Evolutionary conservation across 2,888 invertebrate species (phyloP).

Genomic region (Ophraella communa): DNA sequence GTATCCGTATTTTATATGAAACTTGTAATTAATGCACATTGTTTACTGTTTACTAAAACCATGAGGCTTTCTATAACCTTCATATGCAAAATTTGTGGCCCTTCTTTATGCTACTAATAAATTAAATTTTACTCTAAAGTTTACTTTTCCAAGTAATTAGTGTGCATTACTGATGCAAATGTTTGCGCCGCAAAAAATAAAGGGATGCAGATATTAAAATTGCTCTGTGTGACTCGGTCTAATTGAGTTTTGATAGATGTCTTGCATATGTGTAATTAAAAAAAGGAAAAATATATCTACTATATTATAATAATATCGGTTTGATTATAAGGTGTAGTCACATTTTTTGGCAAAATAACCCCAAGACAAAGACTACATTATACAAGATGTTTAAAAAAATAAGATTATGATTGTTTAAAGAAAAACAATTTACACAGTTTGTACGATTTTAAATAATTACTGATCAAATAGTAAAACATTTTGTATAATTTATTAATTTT

Average conservation of each 20-base stretch:
- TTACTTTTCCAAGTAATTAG: not conserved
- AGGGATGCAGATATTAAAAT: not conserved
- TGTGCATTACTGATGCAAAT: not conserved
- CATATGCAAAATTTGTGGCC: slow-evolving; percentile 9
- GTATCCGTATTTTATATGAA: slow-evolving; percentile 10
- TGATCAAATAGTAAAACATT: too few species aligned
- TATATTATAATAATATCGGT: too few species aligned
- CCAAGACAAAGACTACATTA: too few species aligned
- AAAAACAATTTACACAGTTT: too few species aligned
- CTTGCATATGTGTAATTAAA: not conserved
- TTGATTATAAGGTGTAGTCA: too few species aligned
- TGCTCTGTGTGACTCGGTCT: not conserved
- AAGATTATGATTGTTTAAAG: too few species aligned
- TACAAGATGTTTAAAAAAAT: too few species aligned
- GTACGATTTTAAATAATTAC: too few species aligned
- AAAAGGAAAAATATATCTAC: too few species aligned
- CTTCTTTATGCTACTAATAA: not conserved
- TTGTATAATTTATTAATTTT: too few species aligned
- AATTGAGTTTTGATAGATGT: not conserved
- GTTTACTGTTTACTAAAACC: slow-evolving; percentile 13
- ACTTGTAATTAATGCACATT: slow-evolving; percentile 22
- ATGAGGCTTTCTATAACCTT: slow-evolving; percentile 7
- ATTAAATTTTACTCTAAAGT: not conserved
- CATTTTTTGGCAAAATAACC: too few species aligned
- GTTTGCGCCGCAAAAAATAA: not conserved